Evolutionary conservation across 2,113 vertebrate species (phyloP), one percentile per base, ranked within the genome.

Genomic region (Amphiprion percula): DNA sequence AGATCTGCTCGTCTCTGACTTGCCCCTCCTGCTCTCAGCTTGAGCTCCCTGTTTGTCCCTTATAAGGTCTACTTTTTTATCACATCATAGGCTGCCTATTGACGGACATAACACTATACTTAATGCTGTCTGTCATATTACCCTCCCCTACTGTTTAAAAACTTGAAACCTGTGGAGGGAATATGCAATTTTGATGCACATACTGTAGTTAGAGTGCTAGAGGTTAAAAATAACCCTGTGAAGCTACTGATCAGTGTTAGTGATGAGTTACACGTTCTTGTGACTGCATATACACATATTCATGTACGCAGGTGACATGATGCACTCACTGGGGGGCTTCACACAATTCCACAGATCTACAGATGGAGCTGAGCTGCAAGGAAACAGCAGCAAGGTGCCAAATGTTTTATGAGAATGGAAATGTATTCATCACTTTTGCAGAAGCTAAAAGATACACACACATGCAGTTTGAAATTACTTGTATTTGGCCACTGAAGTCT

Each of bases 1-100:
- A 78, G 26, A 83, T 78, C 28, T 55, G 81, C 56, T 67, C 3
- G n/a, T 60, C 28, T 59, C 39, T 59, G 49, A 62, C 49, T 68
- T 1, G 2, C 44, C 21, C 15, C 53, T 62, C 56, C 23, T 62
- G 47, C 44, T 74, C 58, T 68, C 47, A 39, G 75, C 58, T 54
- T 71, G 14, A 72, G 54, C 39, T 63, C 44, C 70, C 68, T 5
- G 23, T 44, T 58, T 26, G 30, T 23, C 39, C 14, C 17, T 14
- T 49, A 23, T 17, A 39, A 64, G 58, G 16, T 49, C 3, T 2
- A 56, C 23, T 66, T 75, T 86, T 69, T 44, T 26, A 77, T 72
- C 41, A 68, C 55, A 21, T 68, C 21, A 30, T 14, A 66, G 2
- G 47, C 12, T 79, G 17, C 46, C 47, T 46, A 24, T n/a, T 54